These are phyloP conservation scores for Coecobrya sp. DNA, from an alignment of 2,888 invertebrate genomes.

Conservation along the genomic window DNA sequence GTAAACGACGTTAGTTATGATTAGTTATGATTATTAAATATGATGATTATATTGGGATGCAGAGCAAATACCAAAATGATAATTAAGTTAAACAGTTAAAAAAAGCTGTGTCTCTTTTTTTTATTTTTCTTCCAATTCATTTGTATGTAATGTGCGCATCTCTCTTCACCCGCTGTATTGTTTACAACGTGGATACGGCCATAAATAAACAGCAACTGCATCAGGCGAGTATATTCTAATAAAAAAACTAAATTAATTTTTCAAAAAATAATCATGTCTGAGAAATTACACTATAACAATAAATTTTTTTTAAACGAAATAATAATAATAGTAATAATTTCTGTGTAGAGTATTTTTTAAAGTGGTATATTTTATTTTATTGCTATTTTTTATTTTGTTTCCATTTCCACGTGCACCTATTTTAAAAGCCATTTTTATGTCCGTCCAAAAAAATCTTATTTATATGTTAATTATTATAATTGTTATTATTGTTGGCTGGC, in stretches of 20 bases:
- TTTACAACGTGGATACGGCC: slow-evolving; percentile 67
- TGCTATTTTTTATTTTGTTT: too few species aligned
- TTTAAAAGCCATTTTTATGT: too few species aligned
- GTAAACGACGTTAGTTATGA: too few species aligned
- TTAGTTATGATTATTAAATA: background rate
- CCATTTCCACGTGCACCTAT: too few species aligned
- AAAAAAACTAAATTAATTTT: background rate
- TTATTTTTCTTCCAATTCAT: slow-evolving; percentile 11
- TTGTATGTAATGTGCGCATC: background rate
- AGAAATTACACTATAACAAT: background rate
- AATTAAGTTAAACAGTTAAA: slow-evolving; percentile 60
- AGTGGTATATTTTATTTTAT: background rate
- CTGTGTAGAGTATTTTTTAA: too few species aligned
- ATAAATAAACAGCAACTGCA: slow-evolving; percentile 85
- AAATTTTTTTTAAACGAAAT: background rate
- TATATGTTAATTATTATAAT: too few species aligned
- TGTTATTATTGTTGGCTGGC: too few species aligned
- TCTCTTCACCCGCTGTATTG: slow-evolving; percentile 8
- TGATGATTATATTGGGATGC: background rate
- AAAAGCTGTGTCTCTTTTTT: slow-evolving; percentile 38
- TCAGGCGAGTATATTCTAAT: slow-evolving; percentile 84
- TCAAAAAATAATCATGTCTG: background rate
- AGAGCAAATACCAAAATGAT: slow-evolving; percentile 7
- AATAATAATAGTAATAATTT: too few species aligned
- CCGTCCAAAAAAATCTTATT: too few species aligned